Percentiles rank a stretch among this genome's conserved stretches.
These are phyloP conservation scores for Aleiodes alternator DNA, from an alignment of 2,888 invertebrate genomes.

Conservation along the genomic window DNA sequence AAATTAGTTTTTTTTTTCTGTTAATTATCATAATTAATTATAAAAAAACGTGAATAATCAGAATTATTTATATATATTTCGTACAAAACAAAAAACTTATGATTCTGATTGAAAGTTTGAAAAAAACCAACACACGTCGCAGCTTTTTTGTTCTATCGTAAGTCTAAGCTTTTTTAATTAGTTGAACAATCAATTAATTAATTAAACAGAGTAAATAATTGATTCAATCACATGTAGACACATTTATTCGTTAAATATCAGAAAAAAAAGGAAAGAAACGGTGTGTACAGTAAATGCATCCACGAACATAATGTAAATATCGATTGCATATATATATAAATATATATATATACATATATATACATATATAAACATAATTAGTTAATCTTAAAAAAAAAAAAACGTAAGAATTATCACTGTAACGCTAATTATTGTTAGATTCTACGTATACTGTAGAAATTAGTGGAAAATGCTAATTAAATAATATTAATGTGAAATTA, in stretches of 20 bases:
- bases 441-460: slow-evolving; percentile 15
- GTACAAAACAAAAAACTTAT: too few species aligned
- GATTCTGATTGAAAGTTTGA: neutral
- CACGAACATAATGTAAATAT: slow-evolving; percentile 14
- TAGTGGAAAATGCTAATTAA: slow-evolving; percentile 7
- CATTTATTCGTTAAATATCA: slow-evolving; percentile 10
- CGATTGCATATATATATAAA: slow-evolving; percentile 31
- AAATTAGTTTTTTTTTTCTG: too few species aligned
- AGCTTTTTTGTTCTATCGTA: slow-evolving; percentile 59
- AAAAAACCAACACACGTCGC: slow-evolving; percentile 38
- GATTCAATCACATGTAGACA: neutral
- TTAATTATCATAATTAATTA: too few species aligned
- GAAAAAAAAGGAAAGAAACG: neutral
- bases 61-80: too few species aligned
- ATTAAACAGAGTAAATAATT: slow-evolving; percentile 22
- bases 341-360: slow-evolving; percentile 23
- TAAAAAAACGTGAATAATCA: too few species aligned
- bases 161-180: slow-evolving; percentile 29
- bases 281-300: neutral
- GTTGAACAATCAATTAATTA: slow-evolving; percentile 11
- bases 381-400: neutral
- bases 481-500: slow-evolving; percentile 20
- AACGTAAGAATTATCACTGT: slow-evolving; percentile 14
- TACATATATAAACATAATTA: slow-evolving; percentile 5
- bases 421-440: slow-evolving; percentile 17